phyloP scores from a whole-genome alignment of 1,140 invertebrate species.

The Drosophila santomea region DNA sequence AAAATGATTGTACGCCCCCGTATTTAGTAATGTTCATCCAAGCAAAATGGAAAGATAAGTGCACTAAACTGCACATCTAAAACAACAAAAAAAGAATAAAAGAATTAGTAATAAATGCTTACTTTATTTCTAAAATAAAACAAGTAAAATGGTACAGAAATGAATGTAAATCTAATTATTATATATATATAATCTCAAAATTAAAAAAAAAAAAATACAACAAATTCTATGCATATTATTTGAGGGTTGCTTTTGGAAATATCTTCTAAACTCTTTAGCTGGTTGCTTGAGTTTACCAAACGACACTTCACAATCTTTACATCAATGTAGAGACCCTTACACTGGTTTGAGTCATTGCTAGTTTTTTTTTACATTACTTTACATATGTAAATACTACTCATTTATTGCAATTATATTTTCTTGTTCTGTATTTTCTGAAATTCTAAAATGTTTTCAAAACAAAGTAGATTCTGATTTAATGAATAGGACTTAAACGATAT shows the following conservation, averaged over 20 bases:
- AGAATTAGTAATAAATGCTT: constrained; percentile 81
- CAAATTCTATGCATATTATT: constrained; percentile 18
- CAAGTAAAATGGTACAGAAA: constrained; percentile 81
- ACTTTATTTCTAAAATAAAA: constrained; percentile 84
- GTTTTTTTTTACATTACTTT: too few species aligned
- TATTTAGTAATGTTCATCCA: constrained; percentile 75
- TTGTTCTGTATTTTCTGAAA: too few species aligned
- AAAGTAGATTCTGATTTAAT: too few species aligned
- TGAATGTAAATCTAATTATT: constrained; percentile 82
- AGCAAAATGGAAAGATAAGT: constrained; percentile 59
- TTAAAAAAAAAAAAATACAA: constrained; percentile 62
- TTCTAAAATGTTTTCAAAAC: too few species aligned
- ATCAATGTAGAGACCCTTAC: not conserved
- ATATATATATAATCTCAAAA: constrained; percentile 82
- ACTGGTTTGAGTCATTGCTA: not conserved
- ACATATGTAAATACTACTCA: not conserved
- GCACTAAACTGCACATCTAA: constrained; percentile 73
- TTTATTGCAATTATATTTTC: too few species aligned
- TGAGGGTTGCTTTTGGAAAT: too few species aligned
- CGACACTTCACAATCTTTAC: too few species aligned
- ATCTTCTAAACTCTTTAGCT: not conserved
- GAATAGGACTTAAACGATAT: too few species aligned
- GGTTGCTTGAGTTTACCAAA: not conserved
- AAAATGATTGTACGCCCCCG: constrained; percentile 66
- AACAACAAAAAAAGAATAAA: constrained; percentile 47